Percentiles rank a stretch among this genome's conserved stretches.
These are phyloP conservation scores for Rhagonycha fulva DNA, from an alignment of 2,888 invertebrate species.

Conservation along the genomic window DNA sequence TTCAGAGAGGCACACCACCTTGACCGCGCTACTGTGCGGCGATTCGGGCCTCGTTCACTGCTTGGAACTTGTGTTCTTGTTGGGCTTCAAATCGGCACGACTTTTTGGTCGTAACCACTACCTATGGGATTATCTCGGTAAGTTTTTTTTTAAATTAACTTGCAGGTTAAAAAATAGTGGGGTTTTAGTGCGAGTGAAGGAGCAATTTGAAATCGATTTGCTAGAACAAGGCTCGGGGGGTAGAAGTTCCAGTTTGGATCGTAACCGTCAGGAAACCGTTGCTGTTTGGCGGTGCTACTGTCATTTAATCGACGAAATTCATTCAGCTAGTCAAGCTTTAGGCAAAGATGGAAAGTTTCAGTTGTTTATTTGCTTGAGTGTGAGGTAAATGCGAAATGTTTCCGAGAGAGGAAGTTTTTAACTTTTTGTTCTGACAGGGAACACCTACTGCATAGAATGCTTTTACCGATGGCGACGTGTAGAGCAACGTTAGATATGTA, in stretches of 20 bases:
- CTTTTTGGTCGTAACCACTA: conserved; percentile 93
- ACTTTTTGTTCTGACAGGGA: conserved; percentile 63
- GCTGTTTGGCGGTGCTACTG: conserved; percentile 88
- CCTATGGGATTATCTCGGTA: conserved; percentile 98
- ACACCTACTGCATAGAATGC: conserved; percentile 86
- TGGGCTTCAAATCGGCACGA: conserved; percentile 91
- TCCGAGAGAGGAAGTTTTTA: not conserved
- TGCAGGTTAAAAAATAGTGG: conserved; percentile 23
- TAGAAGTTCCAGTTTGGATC: conserved; percentile 52
- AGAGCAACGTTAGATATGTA: conserved; percentile 93
- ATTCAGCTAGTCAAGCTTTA: conserved; percentile 79
- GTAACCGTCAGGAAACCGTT: conserved; percentile 56
- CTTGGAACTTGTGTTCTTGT: conserved; percentile 92
- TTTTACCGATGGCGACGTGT: conserved; percentile 88
- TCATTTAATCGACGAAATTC: conserved; percentile 87
- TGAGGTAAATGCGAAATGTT: conserved; percentile 66
- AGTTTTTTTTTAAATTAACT: conserved; percentile 41
- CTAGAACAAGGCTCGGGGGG: conserved; percentile 62
- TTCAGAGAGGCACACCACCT: conserved; percentile 78
- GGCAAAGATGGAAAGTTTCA: conserved; percentile 99
- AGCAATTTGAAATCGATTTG: conserved; percentile 77
- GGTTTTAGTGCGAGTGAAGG: conserved; percentile 73
- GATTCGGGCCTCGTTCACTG: conserved; percentile 93
- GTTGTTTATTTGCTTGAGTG: conserved; percentile 90
- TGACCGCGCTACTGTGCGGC: conserved; percentile 93